phyloP scores from a whole-genome alignment of 1,140 invertebrate genomes.

The Drosophila tropicalis region DNA sequence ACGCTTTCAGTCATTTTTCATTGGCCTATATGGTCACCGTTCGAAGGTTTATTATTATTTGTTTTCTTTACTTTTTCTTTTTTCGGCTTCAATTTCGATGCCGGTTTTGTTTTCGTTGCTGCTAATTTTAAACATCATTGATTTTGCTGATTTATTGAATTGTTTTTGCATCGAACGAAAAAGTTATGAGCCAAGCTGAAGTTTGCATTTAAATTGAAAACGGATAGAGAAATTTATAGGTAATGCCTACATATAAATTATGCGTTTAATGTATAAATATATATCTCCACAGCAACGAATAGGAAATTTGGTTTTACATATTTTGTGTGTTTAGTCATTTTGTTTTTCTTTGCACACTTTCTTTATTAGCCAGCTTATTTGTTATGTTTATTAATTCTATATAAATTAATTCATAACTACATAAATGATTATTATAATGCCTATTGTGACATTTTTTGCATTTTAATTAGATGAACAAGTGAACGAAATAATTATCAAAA shows the following conservation, averaged over 20 bases:
- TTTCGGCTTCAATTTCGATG: constrained; percentile 23
- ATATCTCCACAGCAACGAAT: not conserved
- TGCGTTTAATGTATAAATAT: not conserved
- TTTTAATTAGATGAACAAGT: constrained; percentile 2
- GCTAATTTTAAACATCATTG: constrained; percentile 81
- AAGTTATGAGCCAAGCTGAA: constrained; percentile 35
- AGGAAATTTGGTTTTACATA: not conserved
- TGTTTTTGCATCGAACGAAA: constrained; percentile 18
- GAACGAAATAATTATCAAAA: not conserved
- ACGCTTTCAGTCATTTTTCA: constrained; percentile 61
- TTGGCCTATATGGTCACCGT: constrained; percentile 74
- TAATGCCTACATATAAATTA: constrained; percentile 1
- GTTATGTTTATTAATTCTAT: not conserved
- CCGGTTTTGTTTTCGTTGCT: constrained; percentile 36
- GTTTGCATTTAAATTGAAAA: constrained; percentile 44
- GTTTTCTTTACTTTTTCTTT: constrained; percentile 35
- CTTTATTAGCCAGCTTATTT: no score
- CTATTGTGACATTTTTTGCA: not conserved
- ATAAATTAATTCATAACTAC: not conserved
- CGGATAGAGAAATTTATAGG: constrained; percentile 45
- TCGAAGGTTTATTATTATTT: constrained; percentile 79
- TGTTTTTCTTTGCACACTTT: no score
- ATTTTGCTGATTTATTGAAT: constrained; percentile 70
- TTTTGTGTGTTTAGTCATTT: not conserved
- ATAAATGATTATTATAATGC: not conserved